These are phyloP conservation scores for Oryzias curvinotus DNA, from an alignment of 2,113 vertebrate species.

Conservation along the genomic window DNA sequence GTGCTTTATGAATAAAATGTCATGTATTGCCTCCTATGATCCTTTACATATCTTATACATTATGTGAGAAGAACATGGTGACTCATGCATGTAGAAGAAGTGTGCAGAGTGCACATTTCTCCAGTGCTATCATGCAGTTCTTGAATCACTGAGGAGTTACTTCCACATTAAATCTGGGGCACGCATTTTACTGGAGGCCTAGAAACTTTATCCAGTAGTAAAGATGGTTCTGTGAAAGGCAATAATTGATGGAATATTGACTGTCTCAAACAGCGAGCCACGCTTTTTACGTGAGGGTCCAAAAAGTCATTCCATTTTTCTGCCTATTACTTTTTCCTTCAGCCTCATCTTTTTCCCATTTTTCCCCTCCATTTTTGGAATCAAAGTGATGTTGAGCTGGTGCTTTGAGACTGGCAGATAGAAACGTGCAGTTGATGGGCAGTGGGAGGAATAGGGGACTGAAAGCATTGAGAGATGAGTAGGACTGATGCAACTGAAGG, in stretches of 20 bases:
- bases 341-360: conserved; percentile 19
- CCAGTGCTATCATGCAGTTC: conserved; percentile 42
- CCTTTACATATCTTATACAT: no score
- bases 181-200: conserved; percentile 60
- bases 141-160: conserved; percentile 56
- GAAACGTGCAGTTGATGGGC: conserved; percentile 34
- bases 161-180: conserved; percentile 65
- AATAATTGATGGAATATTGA: conserved; percentile 76
- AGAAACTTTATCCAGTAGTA: conserved; percentile 67
- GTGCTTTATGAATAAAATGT: no score
- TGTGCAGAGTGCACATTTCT: no score
- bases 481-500: conserved; percentile 63
- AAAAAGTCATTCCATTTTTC: conserved; percentile 77
- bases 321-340: conserved; percentile 73
- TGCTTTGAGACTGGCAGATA: conserved; percentile 55
- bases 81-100: conserved; percentile 7
- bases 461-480: conserved; percentile 56
- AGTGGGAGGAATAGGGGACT: conserved; percentile 21
- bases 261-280: conserved; percentile 64
- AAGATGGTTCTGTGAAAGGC: conserved; percentile 64
- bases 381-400: conserved; percentile 66
- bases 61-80: conserved; percentile 1
- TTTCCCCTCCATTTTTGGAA: conserved; percentile 40
- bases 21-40: no score
- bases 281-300: conserved; percentile 68